phyloP scores from a whole-genome alignment of 2,888 invertebrate species.

The Megamerina dolium region DNA sequence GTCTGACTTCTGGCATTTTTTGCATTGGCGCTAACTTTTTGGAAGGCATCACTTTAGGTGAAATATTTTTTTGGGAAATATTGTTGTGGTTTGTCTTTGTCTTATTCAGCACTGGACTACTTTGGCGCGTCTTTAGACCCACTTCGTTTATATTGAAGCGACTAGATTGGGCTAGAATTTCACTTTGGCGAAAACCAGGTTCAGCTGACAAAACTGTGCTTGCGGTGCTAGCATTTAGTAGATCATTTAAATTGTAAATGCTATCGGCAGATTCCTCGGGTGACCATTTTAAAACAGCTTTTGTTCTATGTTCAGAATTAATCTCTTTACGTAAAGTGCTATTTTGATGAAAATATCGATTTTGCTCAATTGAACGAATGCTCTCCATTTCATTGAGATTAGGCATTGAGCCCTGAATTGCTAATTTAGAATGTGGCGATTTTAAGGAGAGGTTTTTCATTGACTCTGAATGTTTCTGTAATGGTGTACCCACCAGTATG shows the following conservation, averaged over 20 bases:
- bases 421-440: constrained; percentile 29
- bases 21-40: background rate
- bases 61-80: background rate
- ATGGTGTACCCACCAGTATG: constrained; percentile 40
- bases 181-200: constrained; percentile 42
- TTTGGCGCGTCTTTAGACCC: constrained; percentile 26
- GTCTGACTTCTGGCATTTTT: constrained; percentile 2
- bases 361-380: constrained; percentile 46
- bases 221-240: constrained; percentile 27
- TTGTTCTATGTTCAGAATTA: background rate
- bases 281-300: background rate
- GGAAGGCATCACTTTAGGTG: background rate
- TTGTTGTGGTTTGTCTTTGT: background rate
- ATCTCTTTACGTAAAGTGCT: background rate
- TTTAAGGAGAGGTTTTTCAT: constrained; percentile 42
- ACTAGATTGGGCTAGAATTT: constrained; percentile 49
- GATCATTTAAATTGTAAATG: too few species aligned
- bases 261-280: constrained; percentile 6
- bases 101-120: constrained; percentile 21
- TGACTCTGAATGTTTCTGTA: constrained; percentile 45
- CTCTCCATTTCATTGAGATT: constrained; percentile 46
- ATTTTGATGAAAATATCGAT: constrained; percentile 41
- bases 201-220: constrained; percentile 37
- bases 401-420: constrained; percentile 47
- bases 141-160: constrained; percentile 46